Evolutionary conservation across 2,113 vertebrate species (phyloP), one percentile per base, ranked within the genome.

Genomic region (Hyla sarda): DNA sequence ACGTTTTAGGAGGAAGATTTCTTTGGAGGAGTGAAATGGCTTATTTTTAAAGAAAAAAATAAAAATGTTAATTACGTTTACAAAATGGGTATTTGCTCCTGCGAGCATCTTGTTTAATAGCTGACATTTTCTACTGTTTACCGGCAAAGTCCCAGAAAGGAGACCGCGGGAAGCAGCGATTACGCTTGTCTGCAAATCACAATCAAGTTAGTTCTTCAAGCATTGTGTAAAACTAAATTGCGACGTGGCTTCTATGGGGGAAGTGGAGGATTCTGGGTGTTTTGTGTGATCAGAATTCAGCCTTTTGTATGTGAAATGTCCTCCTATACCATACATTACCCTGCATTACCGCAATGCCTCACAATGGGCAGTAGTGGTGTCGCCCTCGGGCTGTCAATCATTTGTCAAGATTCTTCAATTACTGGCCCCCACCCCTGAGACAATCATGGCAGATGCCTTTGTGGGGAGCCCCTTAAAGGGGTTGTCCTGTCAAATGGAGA

Each of bases 111-210:
- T 11, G 32, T 72, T 72, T 72, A 41, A 37, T 72, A 9, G 71
- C 37, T 73, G 34, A 73, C 71, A 45, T 73, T 45, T 73, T 23
- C 71, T n/a, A 45, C 19, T 73, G 71, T n/a, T 73, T 73, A 69
- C 65, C 17, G 30, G 65, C 34, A 30, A 69, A 69, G 65, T 34
- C 32, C 1, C 65, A 69, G 30, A 34, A 34, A 34, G 65, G 32
- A 37, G 65, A 69, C 65, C 0, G 32, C 65, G 30, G 16, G 65
- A 69, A 37, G 30, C 65, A 2, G 65, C 65, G 14, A 69, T 34
- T 69, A 34, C 65, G 65, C 30, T 21, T 34, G 65, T 69, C 65
- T 34, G 65, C 32, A 69, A 69, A 69, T 69, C 65, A 21, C 65
- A 69, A 69, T 69, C 65, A 37, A 34, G 16, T 34, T 21, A 34